A percentile compares a stretch with the other conserved stretches of the same genome.
These are phyloP conservation scores for Vidua macroura DNA, from an alignment of 2,113 vertebrate species.

Conservation along the genomic window DNA sequence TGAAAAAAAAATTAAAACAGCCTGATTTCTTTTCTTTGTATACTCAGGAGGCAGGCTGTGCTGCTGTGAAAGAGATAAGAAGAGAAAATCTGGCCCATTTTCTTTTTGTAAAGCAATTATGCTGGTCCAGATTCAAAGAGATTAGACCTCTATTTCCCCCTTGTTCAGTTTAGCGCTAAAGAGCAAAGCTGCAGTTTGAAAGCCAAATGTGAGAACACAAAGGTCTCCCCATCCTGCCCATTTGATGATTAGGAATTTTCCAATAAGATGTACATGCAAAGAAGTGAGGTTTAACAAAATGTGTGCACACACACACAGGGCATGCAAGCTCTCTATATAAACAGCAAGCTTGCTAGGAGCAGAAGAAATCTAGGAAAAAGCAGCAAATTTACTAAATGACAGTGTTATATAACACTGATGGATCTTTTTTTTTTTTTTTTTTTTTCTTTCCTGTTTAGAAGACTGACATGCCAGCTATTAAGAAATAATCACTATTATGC, in stretches of 20 bases:
- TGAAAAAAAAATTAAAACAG: neutral
- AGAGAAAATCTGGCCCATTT: conserved; percentile 9
- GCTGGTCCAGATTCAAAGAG: conserved; percentile 20
- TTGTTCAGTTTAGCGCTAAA: neutral
- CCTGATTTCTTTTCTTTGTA: conserved; percentile 12
- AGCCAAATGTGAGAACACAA: neutral
- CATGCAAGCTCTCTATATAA: neutral
- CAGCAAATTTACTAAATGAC: neutral
- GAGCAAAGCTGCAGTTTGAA: conserved; percentile 4
- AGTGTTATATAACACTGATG: neutral
- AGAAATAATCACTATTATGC: neutral
- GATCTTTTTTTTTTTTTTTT: neutral
- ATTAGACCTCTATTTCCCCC: neutral
- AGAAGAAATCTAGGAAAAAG: neutral
- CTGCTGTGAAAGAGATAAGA: conserved; percentile 1
- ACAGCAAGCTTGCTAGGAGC: neutral
- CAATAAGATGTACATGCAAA: neutral
- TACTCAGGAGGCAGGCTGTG: neutral
- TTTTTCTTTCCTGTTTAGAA: neutral
- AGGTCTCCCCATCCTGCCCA: neutral
- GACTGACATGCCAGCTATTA: neutral
- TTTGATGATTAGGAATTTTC: neutral
- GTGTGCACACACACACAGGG: neutral
- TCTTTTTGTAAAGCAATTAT: conserved; percentile 16
- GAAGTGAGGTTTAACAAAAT: neutral